A percentile compares a stretch with the other conserved stretches of the same genome.
Conservation (phyloP, 2,888 invertebrate species). For the Argyra leucocephala region DNA sequence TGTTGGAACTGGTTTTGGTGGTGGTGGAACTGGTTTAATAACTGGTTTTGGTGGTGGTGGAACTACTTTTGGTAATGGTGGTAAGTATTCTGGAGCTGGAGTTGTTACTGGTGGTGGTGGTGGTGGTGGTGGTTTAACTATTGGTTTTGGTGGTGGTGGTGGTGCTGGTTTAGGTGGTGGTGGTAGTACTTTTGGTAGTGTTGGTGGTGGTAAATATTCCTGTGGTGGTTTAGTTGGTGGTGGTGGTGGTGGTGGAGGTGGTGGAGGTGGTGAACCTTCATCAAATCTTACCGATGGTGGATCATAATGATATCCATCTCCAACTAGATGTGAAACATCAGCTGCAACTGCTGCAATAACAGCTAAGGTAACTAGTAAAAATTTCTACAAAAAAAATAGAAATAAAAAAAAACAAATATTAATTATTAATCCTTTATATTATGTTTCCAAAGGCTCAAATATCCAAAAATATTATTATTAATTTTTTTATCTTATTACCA, state of each 20-base stretch:
- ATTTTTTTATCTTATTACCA: not conserved
- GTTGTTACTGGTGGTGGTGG: not conserved
- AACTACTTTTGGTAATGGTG: not conserved
- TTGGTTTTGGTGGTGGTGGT: not conserved
- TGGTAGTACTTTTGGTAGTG: not conserved
- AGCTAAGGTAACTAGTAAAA: not conserved
- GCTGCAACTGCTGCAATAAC: not conserved
- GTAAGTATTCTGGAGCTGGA: not conserved
- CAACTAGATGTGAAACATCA: not conserved
- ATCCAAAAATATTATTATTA: too few relatives aligned
- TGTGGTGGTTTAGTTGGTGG: not conserved
- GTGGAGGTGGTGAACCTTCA: not conserved
- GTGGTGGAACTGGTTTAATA: not conserved
- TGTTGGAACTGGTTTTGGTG: not conserved
- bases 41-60: not conserved
- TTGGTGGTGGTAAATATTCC: not conserved
- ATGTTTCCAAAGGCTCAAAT: too few relatives aligned
- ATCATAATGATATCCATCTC: constrained; percentile 4
- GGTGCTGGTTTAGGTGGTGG: not conserved
- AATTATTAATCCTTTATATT: too few relatives aligned
- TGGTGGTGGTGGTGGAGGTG: not conserved
- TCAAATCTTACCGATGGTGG: not conserved
- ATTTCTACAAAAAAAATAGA: not conserved
- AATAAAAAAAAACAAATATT: not conserved
- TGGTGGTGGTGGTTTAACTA: not conserved